Base-by-base conservation (phyloP, 1,140 invertebrate genomes). In the Ostrea denselamellosa region DNA sequence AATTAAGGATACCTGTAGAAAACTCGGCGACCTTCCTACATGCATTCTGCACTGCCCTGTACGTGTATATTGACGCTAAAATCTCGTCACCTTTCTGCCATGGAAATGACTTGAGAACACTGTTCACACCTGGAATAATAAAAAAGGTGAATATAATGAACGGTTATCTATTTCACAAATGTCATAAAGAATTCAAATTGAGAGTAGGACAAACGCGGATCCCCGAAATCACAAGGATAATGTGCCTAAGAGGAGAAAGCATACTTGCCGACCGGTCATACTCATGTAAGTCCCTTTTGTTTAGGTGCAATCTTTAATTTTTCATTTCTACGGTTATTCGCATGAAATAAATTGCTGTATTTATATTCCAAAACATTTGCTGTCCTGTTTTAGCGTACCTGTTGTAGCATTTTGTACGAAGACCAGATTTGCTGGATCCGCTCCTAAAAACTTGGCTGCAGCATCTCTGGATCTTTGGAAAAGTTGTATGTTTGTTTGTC, bases 371-470 rank as follows among this genome's bases (percentile, higher is more conserved):
- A 17, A 56, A 17, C 9, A 56, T 56, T 56, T 56, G 2, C 54
- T 3, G 9, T 56, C 54, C 2, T 56, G 14, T 56, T 17, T 56
- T 56, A 19, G 28, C 9, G 54, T 22, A 77, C 85, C 85, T 77
- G 85, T 86, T 22, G 85, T 86, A 17, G 65, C 68, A 54, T 86
- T 77, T 65, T 86, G 85, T 28, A 77, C 65, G 28, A 86, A 77
- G 8, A 86, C 65, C 5, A 86, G 3, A 53, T 77, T 71, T 17
- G 51, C 44, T 0, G 85, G 28, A 77, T 77, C 65, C 34, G 51
- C 65, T 8, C 52, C 71, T 2, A 86, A 14, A n/a, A 86, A 86
- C n/a, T 44, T 52, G 5, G 65, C 65, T 14, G 68, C 44, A 77
- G 34, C 17, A 3, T 77, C 34, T 8, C 17, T 44, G 10, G 65